Percentiles rank a stretch among this genome's conserved stretches.
Conservation (phyloP, 2,797 vertebrate species). For the Schizopygopsis malacanthus region DNA sequence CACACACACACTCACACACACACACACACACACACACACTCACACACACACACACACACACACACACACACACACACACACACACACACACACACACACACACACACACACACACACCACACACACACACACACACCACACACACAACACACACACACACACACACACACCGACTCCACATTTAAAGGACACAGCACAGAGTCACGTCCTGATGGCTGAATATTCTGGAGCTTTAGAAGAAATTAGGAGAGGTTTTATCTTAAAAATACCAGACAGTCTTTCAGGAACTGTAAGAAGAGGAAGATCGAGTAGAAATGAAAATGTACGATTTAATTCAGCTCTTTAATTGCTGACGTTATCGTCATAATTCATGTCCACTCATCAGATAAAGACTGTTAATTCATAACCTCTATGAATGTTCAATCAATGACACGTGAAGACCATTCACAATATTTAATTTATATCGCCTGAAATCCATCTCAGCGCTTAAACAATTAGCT, state of each 20-base stretch:
- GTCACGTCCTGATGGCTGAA: neutral
- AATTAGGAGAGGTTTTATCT: neutral
- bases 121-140: no score
- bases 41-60: no score
- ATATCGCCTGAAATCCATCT: neutral
- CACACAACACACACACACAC: slow-evolving; percentile 69
- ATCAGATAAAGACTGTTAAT: neutral
- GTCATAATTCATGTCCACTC: slow-evolving; percentile 35
- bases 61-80: no score
- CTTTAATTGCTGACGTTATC: slow-evolving; percentile 83
- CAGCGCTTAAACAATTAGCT: neutral
- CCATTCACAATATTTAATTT: neutral
- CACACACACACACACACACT: no score
- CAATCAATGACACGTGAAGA: neutral
- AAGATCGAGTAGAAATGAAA: slow-evolving; percentile 76
- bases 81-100: no score
- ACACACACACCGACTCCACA: slow-evolving; percentile 76
- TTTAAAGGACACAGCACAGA: slow-evolving; percentile 69
- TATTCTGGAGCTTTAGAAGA: neutral
- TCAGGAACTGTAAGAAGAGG: slow-evolving; percentile 39
- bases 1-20: no score
- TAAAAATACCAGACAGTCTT: neutral
- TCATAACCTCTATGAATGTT: neutral
- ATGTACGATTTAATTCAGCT: slow-evolving; percentile 75
- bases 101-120: no score